These are phyloP conservation scores for Acromyrmex heyeri DNA, from an alignment of 1,140 invertebrate species.

Conservation along the genomic window DNA sequence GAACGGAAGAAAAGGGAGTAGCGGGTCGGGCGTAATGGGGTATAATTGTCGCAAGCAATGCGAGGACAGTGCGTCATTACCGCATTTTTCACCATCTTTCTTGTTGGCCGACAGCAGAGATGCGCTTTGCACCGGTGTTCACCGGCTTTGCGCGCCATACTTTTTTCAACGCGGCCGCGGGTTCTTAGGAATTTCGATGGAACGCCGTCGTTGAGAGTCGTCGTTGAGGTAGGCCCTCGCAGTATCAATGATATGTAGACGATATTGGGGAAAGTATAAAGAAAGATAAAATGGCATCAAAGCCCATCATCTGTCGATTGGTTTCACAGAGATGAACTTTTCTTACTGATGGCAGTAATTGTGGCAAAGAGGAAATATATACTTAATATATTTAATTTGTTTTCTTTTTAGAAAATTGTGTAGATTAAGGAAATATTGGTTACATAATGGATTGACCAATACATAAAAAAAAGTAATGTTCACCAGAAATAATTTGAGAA, in stretches of 20 bases:
- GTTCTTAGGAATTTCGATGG: slow-evolving; percentile 84
- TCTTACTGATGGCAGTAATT: neutral
- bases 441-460: neutral
- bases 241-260: slow-evolving; percentile 45
- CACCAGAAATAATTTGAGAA: neutral
- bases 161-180: slow-evolving; percentile 73
- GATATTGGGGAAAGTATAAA: slow-evolving; percentile 61
- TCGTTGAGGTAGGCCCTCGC: slow-evolving; percentile 82
- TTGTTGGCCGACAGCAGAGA: slow-evolving; percentile 78
- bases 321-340: neutral
- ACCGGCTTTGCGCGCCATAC: slow-evolving; percentile 72
- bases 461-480: slow-evolving; percentile 1
- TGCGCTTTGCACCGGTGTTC: slow-evolving; percentile 73
- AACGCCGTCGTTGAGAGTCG: slow-evolving; percentile 79
- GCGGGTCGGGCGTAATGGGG: slow-evolving; percentile 83
- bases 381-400: slow-evolving; percentile 6
- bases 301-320: neutral
- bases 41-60: slow-evolving; percentile 87
- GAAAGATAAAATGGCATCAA: slow-evolving; percentile 24
- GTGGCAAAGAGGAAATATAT: neutral
- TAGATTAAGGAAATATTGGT: neutral
- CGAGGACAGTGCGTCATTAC: slow-evolving; percentile 86
- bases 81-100: slow-evolving; percentile 85
- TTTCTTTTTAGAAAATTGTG: neutral
- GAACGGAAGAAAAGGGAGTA: slow-evolving; percentile 77